phyloP scores from a whole-genome alignment of 1,140 invertebrate genomes.

The Eciton burchellii region DNA sequence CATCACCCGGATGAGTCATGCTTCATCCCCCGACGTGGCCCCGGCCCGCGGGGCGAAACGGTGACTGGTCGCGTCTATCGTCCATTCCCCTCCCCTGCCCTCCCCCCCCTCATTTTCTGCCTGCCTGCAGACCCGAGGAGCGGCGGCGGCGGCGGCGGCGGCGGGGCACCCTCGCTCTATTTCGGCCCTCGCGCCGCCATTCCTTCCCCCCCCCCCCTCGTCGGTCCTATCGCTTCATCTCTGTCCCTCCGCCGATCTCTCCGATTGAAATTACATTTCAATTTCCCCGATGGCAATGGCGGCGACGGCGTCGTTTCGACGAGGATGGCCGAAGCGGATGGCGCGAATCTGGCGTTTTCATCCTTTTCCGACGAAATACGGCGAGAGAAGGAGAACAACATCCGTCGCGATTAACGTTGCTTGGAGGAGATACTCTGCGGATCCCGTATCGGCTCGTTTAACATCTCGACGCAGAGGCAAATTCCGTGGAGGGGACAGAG shows the following conservation, averaged over 20 bases:
- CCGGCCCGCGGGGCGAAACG: constrained; percentile 39
- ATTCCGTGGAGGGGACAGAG: neutral
- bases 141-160: too few relatives aligned
- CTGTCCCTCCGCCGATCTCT: constrained; percentile 6
- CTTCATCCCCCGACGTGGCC: constrained; percentile 77
- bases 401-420: neutral
- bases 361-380: neutral
- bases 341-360: neutral
- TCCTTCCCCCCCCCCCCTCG: neutral
- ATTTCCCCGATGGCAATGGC: too few relatives aligned
- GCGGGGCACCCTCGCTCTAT: constrained; percentile 50
- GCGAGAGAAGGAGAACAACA: neutral
- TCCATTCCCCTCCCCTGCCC: too few relatives aligned
- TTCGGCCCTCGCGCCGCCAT: neutral
- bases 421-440: neutral
- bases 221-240: neutral
- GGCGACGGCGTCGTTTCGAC: constrained; percentile 21
- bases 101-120: constrained; percentile 64
- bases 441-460: constrained; percentile 8
- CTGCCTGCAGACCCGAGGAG: constrained; percentile 49
- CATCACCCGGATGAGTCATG: constrained; percentile 77
- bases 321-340: neutral
- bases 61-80: constrained; percentile 69
- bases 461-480: neutral
- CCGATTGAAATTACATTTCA: constrained; percentile 78